Conservation (phyloP, 2,797 vertebrate genomes). For the Emys orbicularis region DNA sequence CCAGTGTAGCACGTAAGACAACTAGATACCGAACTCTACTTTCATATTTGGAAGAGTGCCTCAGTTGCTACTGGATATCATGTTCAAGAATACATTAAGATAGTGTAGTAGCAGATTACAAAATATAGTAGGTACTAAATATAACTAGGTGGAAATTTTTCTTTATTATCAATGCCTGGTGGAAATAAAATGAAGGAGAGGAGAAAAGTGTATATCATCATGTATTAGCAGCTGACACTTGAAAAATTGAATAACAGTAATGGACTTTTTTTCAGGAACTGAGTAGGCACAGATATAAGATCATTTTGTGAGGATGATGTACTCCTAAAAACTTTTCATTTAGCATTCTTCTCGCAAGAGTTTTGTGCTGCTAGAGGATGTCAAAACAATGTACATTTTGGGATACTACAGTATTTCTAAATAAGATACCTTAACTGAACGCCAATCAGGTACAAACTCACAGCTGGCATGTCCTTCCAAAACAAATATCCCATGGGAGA, state of each 20-base stretch:
- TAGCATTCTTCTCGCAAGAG: neutral
- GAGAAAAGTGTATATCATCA: neutral
- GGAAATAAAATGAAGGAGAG: slow-evolving; percentile 7
- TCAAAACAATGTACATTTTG: neutral
- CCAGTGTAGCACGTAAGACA: neutral
- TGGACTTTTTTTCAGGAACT: slow-evolving; percentile 5
- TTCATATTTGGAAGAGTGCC: neutral
- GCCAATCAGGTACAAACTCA: neutral
- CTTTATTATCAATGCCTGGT: neutral
- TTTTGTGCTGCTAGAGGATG: neutral
- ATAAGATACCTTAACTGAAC: neutral
- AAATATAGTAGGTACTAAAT: neutral
- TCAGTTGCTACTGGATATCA: neutral
- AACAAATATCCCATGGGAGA: neutral
- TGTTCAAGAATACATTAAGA: neutral
- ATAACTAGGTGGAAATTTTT: neutral
- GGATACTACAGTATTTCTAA: neutral
- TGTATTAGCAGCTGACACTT: neutral
- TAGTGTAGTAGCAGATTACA: neutral
- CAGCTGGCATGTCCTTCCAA: neutral
- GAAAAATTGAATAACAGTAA: neutral
- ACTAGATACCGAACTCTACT: neutral
- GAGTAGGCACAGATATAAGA: neutral
- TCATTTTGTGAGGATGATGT: slow-evolving; percentile 2
- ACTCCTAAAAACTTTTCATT: neutral